Evolutionary conservation across 2,888 invertebrate species (phyloP), one percentile per base, ranked within the genome.

Genomic region (Tineola bisselliella): DNA sequence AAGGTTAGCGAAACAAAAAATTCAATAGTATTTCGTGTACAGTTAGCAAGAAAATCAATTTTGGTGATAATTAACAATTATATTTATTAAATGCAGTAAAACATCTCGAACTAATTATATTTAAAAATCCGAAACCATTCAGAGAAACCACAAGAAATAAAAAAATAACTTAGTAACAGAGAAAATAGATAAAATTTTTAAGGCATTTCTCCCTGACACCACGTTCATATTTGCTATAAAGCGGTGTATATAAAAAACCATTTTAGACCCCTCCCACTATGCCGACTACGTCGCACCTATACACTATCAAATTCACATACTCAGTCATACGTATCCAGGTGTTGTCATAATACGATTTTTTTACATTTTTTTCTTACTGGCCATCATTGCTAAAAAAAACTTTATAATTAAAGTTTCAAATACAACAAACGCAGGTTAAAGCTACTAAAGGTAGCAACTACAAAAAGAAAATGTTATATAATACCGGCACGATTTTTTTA

Each of bases 281-380:
- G 17, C 15, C 48, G 48, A 48, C 48, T 48, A 5, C 8, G 48
- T 48, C 48, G 48, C 13, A 8, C n/a, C 15, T 13, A 48, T 48
- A 48, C 15, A 13, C 48, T 48, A 48, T 17, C 48, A 48, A 48
- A 48, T 48, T 48, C 48, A 48, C 48, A 48, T 15, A 48, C 48
- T 48, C 48, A 48, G 48, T 48, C 48, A 48, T 48, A 17, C 48
- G 48, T 48, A 48, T 48, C 48, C 48, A 48, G 48, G 48, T 48
- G 48, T 17, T 48, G 48, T 15, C 17, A 48, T 17, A 38, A 48
- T 48, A 48, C 48, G 48, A 48, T 48, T 48, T 48, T 17, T 48
- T 48, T 5, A 13, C 6, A 43, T 13, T 25, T 38, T 38, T 38
- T 38, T 38, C 10, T 38, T 38, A 38, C 38, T 38, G 38, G 38